Percentiles rank a stretch among this genome's conserved stretches.
These are phyloP conservation scores for Australoheros scitulus DNA, from an alignment of 2,113 vertebrate species.

Conservation along the genomic window DNA sequence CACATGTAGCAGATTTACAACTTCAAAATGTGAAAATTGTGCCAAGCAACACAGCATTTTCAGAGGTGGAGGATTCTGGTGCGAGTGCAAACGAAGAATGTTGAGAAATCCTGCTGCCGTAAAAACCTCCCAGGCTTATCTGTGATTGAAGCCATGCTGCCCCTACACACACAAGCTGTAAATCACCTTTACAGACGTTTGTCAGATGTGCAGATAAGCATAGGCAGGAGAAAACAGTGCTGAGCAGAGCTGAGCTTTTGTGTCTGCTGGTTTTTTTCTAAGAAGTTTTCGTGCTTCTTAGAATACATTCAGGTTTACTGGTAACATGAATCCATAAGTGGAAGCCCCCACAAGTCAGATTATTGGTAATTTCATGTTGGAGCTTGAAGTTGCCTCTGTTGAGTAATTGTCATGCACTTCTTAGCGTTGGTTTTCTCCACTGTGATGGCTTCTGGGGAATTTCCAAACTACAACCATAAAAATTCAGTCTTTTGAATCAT, in stretches of 20 bases:
- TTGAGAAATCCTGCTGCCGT: background rate
- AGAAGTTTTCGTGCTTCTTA: background rate
- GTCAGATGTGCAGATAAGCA: background rate
- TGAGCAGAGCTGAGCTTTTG: background rate
- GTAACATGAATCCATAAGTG: background rate
- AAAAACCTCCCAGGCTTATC: background rate
- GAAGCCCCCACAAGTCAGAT: background rate
- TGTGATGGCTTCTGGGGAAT: background rate
- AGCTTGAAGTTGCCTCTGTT: background rate
- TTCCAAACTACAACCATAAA: slow-evolving; percentile 29
- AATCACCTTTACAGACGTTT: background rate
- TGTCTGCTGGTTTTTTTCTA: background rate
- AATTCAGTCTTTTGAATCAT: slow-evolving; percentile 10
- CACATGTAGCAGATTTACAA: background rate
- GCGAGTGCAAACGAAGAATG: background rate
- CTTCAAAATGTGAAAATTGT: background rate
- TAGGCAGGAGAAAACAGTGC: background rate
- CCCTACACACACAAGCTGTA: background rate
- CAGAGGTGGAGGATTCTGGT: background rate
- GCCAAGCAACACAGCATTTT: background rate
- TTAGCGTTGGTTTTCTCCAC: background rate
- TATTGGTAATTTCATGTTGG: background rate
- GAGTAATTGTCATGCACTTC: background rate
- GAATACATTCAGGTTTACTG: background rate
- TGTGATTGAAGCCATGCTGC: background rate